Conservation (phyloP, 1,140 invertebrate genomes). For the Aphelinus certus region DNA sequence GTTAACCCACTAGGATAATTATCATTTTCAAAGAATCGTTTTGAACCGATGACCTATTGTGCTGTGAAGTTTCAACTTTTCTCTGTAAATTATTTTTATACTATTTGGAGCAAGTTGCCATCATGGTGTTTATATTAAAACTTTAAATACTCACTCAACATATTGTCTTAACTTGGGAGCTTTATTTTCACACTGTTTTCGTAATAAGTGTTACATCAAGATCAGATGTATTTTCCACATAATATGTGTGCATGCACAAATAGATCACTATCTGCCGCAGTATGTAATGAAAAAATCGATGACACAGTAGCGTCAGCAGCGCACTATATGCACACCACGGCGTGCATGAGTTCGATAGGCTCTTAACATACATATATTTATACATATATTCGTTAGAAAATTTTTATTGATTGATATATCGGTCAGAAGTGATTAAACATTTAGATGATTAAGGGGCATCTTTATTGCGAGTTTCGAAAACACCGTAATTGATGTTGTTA, state of each 20-base stretch:
- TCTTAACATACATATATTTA: constrained; percentile 6
- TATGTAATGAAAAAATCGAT: constrained; percentile 35
- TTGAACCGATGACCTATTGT: too few species aligned
- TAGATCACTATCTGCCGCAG: constrained; percentile 32
- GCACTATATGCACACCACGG: constrained; percentile 2
- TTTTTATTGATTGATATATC: too few species aligned
- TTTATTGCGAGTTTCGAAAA: background rate
- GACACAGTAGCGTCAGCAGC: constrained; percentile 31
- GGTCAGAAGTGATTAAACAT: constrained; percentile 3
- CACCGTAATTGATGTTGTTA: too few species aligned
- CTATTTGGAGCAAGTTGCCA: too few species aligned
- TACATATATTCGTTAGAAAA: background rate
- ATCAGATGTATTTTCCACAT: constrained; percentile 11
- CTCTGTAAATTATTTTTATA: too few species aligned
- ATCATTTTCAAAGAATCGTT: too few species aligned
- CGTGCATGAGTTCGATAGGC: constrained; percentile 33
- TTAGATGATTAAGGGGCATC: constrained; percentile 5
- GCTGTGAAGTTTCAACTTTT: too few species aligned
- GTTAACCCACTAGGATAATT: too few species aligned
- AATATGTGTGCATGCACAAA: constrained; percentile 18
- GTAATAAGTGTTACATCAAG: background rate
- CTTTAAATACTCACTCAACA: too few species aligned
- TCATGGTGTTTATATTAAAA: too few species aligned
- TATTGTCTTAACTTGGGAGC: too few species aligned
- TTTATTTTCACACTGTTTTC: background rate